Evolutionary conservation across 2,113 vertebrate species (phyloP), one percentile per base, ranked within the genome.

Genomic region (Pangasianodon gigas): DNA sequence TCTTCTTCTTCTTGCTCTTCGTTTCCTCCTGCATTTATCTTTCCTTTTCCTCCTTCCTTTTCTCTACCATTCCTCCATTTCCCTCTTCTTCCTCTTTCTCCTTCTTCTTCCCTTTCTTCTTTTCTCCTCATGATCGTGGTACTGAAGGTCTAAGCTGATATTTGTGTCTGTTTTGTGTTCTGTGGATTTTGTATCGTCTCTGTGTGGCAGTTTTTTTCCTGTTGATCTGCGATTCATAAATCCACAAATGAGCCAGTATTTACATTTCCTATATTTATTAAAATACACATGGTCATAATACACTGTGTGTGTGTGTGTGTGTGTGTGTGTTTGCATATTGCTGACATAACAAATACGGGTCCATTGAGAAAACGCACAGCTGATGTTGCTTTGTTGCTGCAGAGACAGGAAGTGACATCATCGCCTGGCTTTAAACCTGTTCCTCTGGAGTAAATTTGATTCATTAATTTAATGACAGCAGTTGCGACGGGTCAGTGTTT

Each of bases 391-490:
- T 54, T 81, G 48, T 83, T 83, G 80, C 54, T 83, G 32, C 29
- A 54, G 29, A 81, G 16, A n/a, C 77, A 81, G 48, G 48, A 81
- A 81, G 48, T 81, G 51, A 54, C 79, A 54, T 81, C 46, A 79
- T 80, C 37, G 19, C 32, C 18, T 41, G 37, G 9, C 16, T 71
- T 37, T 75, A 41, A 62, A 26, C 37, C 51, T 18, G 67, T 56
- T 56, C 32, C 46, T 86, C n/a, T 74, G 65, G 51, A 71, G 32
- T 44, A 26, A 87, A 56, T 54, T 10, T 9, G 32, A 60, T 87
- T 75, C 3, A 19, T 86, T 69, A 52, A 52, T 19, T 41, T 75
- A 46, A n/a, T 79, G 51, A 44, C 41, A 48, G 26, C 26, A 48
- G 26, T 13, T 24, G 75, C 46, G n/a, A 44, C n/a, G 32, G 32